Base-by-base conservation (phyloP, 1,140 invertebrate genomes). In the Procambarus virginalis region DNA sequence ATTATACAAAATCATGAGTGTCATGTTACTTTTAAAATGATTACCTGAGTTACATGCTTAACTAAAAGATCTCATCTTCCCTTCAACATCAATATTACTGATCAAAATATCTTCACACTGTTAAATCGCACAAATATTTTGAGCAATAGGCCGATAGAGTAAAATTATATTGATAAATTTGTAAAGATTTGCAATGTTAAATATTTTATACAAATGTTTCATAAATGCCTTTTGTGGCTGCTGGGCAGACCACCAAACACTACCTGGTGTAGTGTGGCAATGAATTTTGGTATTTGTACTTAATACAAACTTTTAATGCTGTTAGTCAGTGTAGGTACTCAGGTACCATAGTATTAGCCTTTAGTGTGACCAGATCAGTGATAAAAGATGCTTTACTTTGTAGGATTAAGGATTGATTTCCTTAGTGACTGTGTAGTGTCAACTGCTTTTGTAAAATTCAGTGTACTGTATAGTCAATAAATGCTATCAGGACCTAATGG, bases 201-300 rank as follows among this genome's bases (percentile, higher is more conserved):
- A 73, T 73, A 73, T 73, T 82, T 68, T 82, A 68, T 82, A 68
- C 46, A 46, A 68, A 82, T 68, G 60, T 64, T 64, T 82, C 34
- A n/a, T 68, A 82, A 22, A 82, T 82, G 80, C 80, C 80, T 68
- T 82, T 82, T 68, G 80, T 68, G 80, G n/a, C 80, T 82, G 80
- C 80, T 82, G 80, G 80, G 80, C 80, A 82, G 80, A 82, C 80
- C 58, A 82, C 60, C 80, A 60, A 68, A 46, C 80, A 82, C 80
- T 82, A 82, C 80, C 80, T 82, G 80, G 80, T 46, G 80, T 82
- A 48, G 80, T 51, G 78, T 58, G 78, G 78, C 78, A 58, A 34
- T 73, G 20, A 73, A 73, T 73, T 2, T 70, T 73, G 8, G 8
- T 22, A 73, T 73, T 73, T 73, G 22, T 73, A 73, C 22, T 73